Conservation (phyloP, 2,797 vertebrate genomes). For the Sebastes reedi region DNA sequence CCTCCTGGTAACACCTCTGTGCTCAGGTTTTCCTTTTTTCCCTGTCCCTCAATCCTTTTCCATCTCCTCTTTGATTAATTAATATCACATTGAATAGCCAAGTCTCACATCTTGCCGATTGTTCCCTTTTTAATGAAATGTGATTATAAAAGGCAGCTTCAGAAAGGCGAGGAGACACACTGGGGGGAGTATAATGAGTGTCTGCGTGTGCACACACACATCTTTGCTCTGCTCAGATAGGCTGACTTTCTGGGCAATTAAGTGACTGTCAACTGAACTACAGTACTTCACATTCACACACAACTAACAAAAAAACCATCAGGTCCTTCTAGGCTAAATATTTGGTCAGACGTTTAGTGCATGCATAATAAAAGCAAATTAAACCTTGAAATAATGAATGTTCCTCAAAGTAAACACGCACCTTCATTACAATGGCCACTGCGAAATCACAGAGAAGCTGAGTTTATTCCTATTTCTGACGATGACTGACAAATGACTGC, state of each 20-base stretch:
- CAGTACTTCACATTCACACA: conserved; percentile 1
- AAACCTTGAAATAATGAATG: conserved; percentile 33
- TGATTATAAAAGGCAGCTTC: conserved; percentile 65
- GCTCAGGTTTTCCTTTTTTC: conserved; percentile 57
- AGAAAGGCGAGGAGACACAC: conserved; percentile 46
- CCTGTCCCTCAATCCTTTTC: conserved; percentile 38
- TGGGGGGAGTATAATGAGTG: conserved; percentile 41
- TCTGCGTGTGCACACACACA: neutral
- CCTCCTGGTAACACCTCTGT: conserved; percentile 71
- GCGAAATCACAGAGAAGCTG: conserved; percentile 3
- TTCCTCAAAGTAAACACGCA: conserved; percentile 27
- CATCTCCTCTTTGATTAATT: conserved; percentile 73
- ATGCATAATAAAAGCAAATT: conserved; percentile 36
- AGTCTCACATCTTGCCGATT: conserved; percentile 67
- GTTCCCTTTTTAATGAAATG: conserved; percentile 75
- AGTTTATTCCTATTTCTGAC: conserved; percentile 56
- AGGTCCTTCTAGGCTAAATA: neutral
- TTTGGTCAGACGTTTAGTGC: conserved; percentile 4
- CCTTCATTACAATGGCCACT: conserved; percentile 34
- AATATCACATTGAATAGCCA: conserved; percentile 71
- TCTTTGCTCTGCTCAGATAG: conserved; percentile 32
- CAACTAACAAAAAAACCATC: neutral
- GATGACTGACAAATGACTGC: conserved; percentile 65
- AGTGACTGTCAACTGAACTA: conserved; percentile 9
- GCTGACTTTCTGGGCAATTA: conserved; percentile 38